Evolutionary conservation across 2,113 vertebrate species (phyloP).

Genomic region (Regulus satrapa): DNA sequence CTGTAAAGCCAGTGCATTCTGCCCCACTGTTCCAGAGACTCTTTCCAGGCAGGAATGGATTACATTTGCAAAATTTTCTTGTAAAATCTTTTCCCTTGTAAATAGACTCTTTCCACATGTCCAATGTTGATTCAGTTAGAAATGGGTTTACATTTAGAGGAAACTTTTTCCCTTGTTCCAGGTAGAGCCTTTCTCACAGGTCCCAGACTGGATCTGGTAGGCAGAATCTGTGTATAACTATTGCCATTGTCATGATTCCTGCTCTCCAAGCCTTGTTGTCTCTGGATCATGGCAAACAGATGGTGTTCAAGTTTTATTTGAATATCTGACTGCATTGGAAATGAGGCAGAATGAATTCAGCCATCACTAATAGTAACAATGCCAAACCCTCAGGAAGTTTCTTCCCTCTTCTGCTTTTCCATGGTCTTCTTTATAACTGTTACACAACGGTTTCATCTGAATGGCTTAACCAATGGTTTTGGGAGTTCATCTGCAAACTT

Average conservation of each 20-base stretch:
- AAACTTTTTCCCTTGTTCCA: not conserved
- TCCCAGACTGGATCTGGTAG: not conserved
- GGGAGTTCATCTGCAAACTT: not conserved
- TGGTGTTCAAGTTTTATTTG: not conserved
- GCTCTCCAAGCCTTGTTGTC: not conserved
- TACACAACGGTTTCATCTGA: not conserved
- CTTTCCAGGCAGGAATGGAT: not conserved
- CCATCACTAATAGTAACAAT: not conserved
- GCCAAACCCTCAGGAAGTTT: conserved; percentile 5
- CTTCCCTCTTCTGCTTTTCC: not conserved
- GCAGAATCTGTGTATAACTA: not conserved
- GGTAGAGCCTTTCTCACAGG: not conserved
- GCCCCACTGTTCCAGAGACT: not conserved
- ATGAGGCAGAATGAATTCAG: not conserved
- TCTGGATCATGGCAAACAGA: not conserved
- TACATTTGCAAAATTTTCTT: not conserved
- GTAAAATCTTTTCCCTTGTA: not conserved
- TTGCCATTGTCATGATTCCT: not conserved
- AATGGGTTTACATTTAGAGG: not conserved
- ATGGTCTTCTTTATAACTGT: not conserved
- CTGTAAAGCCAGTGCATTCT: not conserved
- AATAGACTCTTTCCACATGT: not conserved
- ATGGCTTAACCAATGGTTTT: not conserved
- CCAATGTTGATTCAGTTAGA: not conserved
- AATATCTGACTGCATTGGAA: not conserved